These are phyloP conservation scores for pig (Sus scrofa) DNA, from an alignment of 2,113 vertebrate genomes.

Conservation along the genomic window DNA sequence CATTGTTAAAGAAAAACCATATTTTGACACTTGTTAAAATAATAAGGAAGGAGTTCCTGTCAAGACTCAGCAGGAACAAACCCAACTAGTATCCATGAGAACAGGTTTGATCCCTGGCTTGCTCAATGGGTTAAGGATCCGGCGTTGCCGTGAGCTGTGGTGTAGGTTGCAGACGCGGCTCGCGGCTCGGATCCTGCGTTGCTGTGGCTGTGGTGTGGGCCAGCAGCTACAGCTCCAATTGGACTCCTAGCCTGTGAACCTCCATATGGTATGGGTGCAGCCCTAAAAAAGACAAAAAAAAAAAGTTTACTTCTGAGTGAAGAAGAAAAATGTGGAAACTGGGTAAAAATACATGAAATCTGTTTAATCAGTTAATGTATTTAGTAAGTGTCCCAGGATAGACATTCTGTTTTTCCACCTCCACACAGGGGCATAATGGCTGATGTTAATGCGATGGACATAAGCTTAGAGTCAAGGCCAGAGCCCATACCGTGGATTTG, in stretches of 20 bases:
- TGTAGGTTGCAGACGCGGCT: no score
- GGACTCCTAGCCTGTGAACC: no score
- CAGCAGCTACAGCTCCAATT: no score
- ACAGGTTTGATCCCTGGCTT: no score
- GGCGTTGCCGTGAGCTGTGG: no score
- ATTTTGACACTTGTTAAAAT: not conserved
- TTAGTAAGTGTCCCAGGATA: not conserved
- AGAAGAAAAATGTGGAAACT: not conserved
- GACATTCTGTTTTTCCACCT: not conserved
- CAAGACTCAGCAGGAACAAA: no score
- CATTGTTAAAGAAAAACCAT: slow-evolving; percentile 13
- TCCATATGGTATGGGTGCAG: no score
- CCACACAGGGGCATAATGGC: not conserved
- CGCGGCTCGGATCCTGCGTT: no score
- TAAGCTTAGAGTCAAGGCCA: not conserved
- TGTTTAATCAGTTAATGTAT: not conserved
- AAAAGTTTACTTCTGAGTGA: not conserved
- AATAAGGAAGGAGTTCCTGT: not conserved
- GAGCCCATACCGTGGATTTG: not conserved
- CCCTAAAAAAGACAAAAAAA: no score
- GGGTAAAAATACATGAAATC: not conserved
- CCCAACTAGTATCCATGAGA: no score
- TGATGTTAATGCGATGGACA: not conserved
- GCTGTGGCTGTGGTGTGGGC: no score
- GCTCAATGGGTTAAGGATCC: no score